These are phyloP conservation scores for Pseudococcus viburni DNA, from an alignment of 2,888 invertebrate genomes.

Conservation along the genomic window DNA sequence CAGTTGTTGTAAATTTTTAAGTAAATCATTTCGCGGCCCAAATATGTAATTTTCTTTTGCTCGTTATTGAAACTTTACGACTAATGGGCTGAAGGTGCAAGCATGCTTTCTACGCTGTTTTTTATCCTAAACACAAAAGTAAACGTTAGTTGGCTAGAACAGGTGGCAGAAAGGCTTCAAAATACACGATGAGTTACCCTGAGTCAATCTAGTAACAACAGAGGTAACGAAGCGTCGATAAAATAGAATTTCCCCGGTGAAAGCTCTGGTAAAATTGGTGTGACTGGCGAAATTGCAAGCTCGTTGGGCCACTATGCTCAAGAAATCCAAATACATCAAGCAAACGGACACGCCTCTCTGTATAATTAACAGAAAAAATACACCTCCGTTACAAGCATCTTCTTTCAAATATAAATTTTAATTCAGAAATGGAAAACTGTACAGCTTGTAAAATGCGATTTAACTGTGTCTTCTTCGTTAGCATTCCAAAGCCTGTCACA, in stretches of 20 bases:
- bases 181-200: constrained; percentile 69
- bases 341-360: constrained; percentile 96
- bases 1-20: constrained; percentile 94
- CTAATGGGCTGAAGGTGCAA: constrained; percentile 95
- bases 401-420: background rate
- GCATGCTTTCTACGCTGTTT: constrained; percentile 97
- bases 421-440: constrained; percentile 71
- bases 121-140: constrained; percentile 78
- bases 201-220: constrained; percentile 79
- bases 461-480: constrained; percentile 96
- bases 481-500: constrained; percentile 94
- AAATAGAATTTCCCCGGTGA: constrained; percentile 95
- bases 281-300: constrained; percentile 95
- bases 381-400: background rate
- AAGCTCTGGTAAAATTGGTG: constrained; percentile 96
- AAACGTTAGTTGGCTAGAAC: background rate
- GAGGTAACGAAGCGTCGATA: constrained; percentile 87
- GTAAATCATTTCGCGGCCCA: constrained; percentile 92
- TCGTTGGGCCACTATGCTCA: constrained; percentile 97
- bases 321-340: constrained; percentile 97
- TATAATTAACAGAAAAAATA: constrained; percentile 68
- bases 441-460: constrained; percentile 94
- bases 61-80: constrained; percentile 97
- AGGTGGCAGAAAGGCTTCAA: background rate
- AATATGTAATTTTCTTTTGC: constrained; percentile 89